Evolutionary conservation across 2,888 invertebrate species (phyloP), one percentile per base, ranked within the genome.

Genomic region (Ceramica pisi): DNA sequence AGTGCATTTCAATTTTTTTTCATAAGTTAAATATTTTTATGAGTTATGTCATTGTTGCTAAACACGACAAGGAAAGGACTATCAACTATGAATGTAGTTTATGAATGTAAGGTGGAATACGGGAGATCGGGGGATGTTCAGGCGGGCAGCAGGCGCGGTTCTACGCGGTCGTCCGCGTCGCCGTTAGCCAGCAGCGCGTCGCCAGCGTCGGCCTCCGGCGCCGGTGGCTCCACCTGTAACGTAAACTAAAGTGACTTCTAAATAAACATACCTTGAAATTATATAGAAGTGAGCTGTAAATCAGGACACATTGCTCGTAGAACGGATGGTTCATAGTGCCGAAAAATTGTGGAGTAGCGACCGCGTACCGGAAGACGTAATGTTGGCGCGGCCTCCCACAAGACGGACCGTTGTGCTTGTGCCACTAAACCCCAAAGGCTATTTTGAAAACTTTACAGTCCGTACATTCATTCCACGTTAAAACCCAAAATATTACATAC

Each of bases 101-200:
- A 75, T 66, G 60, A 51, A 62, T 62, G 46, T 66, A 78, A 61
- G n/a, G 64, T 80, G 77, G 73, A 80, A 83, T 80, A 71, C 63
- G 3, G 46, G 21, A 35, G 70, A 50, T 51, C 63, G 3, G 46
- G 21, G 31, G 70, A 50, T 51, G 41, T 80, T 81, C 82, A 87
- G 56, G 84, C 66, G 38, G 86, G 83, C 21, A 90, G 70, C 3
- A 90, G 81, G 0, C 89, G 90, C 6, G 69, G 80, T 46, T 82
- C 84, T 0, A 84, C 75, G 53, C 65, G 67, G 59, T 44, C 60
- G 8, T 81, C 77, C 6, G 87, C 78, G 41, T 71, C 79, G 14
- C 87, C 90, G 78, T 92, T 92, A 9, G 89, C 88, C n/a, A 92
- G 81, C 46, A 92, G 80, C 2, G 89, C 86, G 60, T 90, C 91